Evolutionary conservation across 2,888 invertebrate species (phyloP), one percentile per base, ranked within the genome.

Genomic region (Drosophila planitibia): DNA sequence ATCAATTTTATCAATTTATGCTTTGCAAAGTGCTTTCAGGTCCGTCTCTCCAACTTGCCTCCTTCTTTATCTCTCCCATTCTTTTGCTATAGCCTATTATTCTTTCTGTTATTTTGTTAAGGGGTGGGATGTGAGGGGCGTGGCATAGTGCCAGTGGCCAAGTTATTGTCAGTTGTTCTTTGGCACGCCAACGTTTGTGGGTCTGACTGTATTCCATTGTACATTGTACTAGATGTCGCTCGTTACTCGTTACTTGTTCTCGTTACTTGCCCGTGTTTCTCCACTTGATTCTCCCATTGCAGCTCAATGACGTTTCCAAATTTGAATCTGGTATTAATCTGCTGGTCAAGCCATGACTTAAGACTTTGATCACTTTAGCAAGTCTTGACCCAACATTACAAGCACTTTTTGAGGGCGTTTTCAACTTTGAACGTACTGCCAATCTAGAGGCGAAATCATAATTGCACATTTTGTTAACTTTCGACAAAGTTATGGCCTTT

Each of bases 1-100:
- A 89, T 87, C 85, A 89, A 86, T 86, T 86, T 89, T 33, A 86
- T 86, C 82, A 86, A 87, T 86, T 86, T 84, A 89, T 89, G 81
- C 89, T 72, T 82, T 89, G 71, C 75, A 89, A 86, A 89, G 85
- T 86, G 81, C 76, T 84, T 86, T 73, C 58, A 57, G 32, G 47
- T 16, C 30, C 32, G 32, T 32, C 16, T 39, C 41, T 52, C 66
- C 30, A 37, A 19, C 55, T n/a, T 28, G 28, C 1, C 9, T 22
- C 16, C 1, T 16, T 7, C 4, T 3, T 3, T 4, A 12, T 25
- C 28, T 28, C 14, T 25, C 10, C 16, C 32, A 1, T 22, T 53
- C 53, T 30, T 28, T 30, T 10, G n/a, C n/a, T 16, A 6, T 19
- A 41, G n/a, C n/a, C n/a, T 41, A 41, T 41, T n/a, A n/a, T 41